Percentiles rank a stretch among this genome's conserved stretches.
Conservation (phyloP, 2,888 invertebrate species). For the Idaea dimidiata region DNA sequence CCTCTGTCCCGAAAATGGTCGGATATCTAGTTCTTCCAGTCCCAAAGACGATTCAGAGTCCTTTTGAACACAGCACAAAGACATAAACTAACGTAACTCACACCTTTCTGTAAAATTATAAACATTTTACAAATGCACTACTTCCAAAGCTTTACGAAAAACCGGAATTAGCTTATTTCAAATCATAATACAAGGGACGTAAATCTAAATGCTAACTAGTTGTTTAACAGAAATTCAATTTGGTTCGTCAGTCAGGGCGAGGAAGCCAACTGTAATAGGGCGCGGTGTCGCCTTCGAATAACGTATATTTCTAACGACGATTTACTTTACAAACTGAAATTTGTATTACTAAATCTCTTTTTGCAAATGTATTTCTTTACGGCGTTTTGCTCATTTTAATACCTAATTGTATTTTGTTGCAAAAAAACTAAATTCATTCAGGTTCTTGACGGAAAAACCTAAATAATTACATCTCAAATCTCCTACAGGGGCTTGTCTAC, state of each 20-base stretch:
- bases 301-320: neutral
- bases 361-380: too few species aligned
- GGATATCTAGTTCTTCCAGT: slow-evolving; percentile 48
- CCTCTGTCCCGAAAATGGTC: slow-evolving; percentile 66
- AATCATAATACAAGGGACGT: slow-evolving; percentile 7
- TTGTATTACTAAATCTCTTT: too few species aligned
- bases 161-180: neutral
- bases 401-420: too few species aligned
- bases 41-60: slow-evolving; percentile 80
- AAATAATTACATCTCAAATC: neutral
- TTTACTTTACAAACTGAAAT: neutral
- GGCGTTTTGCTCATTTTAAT: too few species aligned
- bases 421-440: too few species aligned
- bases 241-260: slow-evolving; percentile 35
- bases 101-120: slow-evolving; percentile 6
- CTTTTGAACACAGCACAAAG: slow-evolving; percentile 72
- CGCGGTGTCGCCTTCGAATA: neutral
- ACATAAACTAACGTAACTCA: slow-evolving; percentile 23
- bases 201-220: slow-evolving; percentile 52
- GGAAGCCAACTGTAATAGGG: slow-evolving; percentile 5
- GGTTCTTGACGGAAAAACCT: neutral
- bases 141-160: slow-evolving; percentile 10
- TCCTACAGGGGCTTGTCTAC: neutral
- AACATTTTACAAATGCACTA: slow-evolving; percentile 2
- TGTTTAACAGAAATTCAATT: slow-evolving; percentile 70